These are phyloP conservation scores for Paraescarpia echinospica DNA, from an alignment of 1,140 invertebrate genomes.

Conservation along the genomic window DNA sequence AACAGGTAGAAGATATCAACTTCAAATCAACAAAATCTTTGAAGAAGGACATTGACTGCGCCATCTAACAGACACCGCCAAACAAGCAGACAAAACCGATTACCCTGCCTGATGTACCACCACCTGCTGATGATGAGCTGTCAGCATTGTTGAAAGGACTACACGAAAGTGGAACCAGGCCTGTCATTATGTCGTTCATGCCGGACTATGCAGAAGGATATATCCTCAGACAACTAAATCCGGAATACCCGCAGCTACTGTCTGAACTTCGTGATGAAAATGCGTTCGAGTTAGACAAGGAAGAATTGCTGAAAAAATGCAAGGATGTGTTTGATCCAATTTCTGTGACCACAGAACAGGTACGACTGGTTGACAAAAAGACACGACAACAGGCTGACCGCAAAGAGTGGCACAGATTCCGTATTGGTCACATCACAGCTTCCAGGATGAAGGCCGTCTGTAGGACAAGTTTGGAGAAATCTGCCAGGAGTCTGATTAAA, in stretches of 20 bases:
- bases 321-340: no score
- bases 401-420: constrained; percentile 11
- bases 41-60: no score
- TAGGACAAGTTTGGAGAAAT: neutral
- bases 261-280: constrained; percentile 12
- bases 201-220: no score
- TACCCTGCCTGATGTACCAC: no score
- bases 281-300: neutral
- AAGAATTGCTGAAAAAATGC: neutral
- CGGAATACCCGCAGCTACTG: constrained; percentile 6
- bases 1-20: no score
- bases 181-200: no score
- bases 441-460: constrained; percentile 15
- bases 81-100: no score
- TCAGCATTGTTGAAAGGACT: no score
- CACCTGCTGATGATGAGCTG: no score
- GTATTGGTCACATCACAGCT: constrained; percentile 7
- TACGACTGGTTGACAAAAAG: neutral
- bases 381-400: neutral
- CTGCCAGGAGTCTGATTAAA: neutral
- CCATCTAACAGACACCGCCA: no score
- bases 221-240: neutral
- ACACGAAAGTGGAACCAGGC: no score
- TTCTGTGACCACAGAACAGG: neutral
- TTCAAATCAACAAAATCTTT: no score